Percentiles rank a stretch among this genome's conserved stretches.
Conservation (phyloP, 2,888 invertebrate genomes). For the Biston betularia region DNA sequence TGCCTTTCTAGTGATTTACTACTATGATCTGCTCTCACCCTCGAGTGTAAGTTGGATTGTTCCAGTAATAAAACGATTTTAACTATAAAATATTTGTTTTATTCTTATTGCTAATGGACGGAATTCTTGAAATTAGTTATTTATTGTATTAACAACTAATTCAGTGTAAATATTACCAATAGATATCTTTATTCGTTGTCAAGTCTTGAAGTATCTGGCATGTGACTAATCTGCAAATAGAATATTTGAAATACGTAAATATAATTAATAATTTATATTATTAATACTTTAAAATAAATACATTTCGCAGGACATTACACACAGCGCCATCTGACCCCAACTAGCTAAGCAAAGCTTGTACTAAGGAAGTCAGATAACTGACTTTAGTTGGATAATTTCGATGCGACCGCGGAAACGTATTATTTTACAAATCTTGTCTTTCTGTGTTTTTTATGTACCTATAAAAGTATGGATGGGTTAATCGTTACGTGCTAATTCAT, state of each 20-base stretch:
- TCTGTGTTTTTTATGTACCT: too few species aligned
- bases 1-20: conserved; percentile 55
- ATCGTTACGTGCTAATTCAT: too few species aligned
- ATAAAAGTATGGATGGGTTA: too few species aligned
- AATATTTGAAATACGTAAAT: not conserved
- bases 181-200: conserved; percentile 88
- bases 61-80: conserved; percentile 58
- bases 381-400: too few species aligned
- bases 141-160: not conserved
- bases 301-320: too few species aligned
- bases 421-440: too few species aligned
- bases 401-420: too few species aligned
- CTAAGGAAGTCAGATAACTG: too few species aligned
- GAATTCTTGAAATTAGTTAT: conserved; percentile 17
- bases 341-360: too few species aligned
- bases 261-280: too few species aligned
- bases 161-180: conserved; percentile 84
- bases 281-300: too few species aligned
- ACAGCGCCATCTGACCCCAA: too few species aligned
- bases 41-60: conserved; percentile 62
- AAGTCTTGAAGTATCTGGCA: conserved; percentile 88
- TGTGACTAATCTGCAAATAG: conserved; percentile 84
- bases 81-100: conserved; percentile 38
- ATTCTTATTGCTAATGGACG: conserved; percentile 37
- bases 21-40: conserved; percentile 50